Evolutionary conservation across 2,888 invertebrate species (phyloP).

Genomic region (Oscheius sp.): DNA sequence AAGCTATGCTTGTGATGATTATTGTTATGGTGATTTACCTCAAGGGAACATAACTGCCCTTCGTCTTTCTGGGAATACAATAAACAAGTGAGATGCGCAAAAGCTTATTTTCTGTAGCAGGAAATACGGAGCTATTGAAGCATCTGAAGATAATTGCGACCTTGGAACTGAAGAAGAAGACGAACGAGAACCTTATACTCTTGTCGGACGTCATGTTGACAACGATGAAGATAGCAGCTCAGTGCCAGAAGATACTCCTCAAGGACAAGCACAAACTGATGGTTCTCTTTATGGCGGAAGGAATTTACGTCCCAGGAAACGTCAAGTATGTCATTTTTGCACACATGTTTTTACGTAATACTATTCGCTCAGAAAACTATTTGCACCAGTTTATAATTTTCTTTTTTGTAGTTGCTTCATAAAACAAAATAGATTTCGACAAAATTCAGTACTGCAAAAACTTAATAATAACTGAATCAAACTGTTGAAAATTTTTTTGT

Average conservation of each 20-base stretch:
- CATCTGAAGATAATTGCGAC: slow-evolving; percentile 1
- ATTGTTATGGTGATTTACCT: slow-evolving; percentile 73
- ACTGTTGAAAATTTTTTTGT: too few species aligned
- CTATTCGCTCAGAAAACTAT: too few species aligned
- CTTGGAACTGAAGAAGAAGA: slow-evolving; percentile 32
- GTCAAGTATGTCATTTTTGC: slow-evolving; percentile 27
- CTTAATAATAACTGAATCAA: too few species aligned
- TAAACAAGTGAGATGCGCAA: slow-evolving; percentile 8
- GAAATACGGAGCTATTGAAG: slow-evolving; percentile 4
- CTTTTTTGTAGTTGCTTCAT: too few species aligned
- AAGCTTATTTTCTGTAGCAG: neutral
- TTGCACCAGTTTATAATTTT: too few species aligned
- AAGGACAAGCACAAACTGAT: neutral
- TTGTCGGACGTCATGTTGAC: neutral
- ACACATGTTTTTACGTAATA: too few species aligned
- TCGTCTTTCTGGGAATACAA: neutral
- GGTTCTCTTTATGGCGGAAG: slow-evolving; percentile 20
- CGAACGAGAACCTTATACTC: slow-evolving; percentile 8
- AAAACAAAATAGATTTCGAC: too few species aligned
- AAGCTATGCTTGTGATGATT: slow-evolving; percentile 84
- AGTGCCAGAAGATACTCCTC: slow-evolving; percentile 35
- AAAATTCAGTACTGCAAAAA: too few species aligned
- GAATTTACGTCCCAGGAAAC: slow-evolving; percentile 29
- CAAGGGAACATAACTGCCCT: neutral
- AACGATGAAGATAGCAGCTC: slow-evolving; percentile 33